phyloP scores from a whole-genome alignment of 2,888 invertebrate genomes.

The Drosophila robusta region DNA sequence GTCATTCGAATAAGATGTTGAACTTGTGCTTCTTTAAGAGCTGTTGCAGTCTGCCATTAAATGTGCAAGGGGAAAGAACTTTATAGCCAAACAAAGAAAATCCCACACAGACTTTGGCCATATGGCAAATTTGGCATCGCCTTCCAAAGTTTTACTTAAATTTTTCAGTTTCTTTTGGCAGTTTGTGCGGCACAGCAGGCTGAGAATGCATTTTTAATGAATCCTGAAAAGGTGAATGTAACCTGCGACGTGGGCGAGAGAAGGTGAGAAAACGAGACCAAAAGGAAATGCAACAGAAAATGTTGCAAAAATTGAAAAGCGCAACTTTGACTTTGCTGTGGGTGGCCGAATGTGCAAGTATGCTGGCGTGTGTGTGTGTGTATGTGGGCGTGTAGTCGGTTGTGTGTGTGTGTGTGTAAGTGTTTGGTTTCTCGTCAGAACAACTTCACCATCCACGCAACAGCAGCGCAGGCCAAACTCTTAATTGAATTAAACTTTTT shows the following conservation, averaged over 20 bases:
- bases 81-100: slow-evolving; percentile 41
- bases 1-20: slow-evolving; percentile 11
- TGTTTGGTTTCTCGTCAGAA: slow-evolving; percentile 50
- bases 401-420: slow-evolving; percentile 10
- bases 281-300: slow-evolving; percentile 62
- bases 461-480: slow-evolving; percentile 53
- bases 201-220: slow-evolving; percentile 72
- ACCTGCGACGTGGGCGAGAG: slow-evolving; percentile 43
- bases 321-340: slow-evolving; percentile 63
- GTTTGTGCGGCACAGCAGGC: slow-evolving; percentile 47
- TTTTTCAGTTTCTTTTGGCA: slow-evolving; percentile 50
- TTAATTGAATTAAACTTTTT: slow-evolving; percentile 74
- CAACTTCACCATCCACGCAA: slow-evolving; percentile 37
- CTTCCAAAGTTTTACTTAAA: slow-evolving; percentile 51
- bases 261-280: slow-evolving; percentile 39
- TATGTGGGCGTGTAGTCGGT: slow-evolving; percentile 3
- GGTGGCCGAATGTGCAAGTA: slow-evolving; percentile 10
- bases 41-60: slow-evolving; percentile 21
- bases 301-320: slow-evolving; percentile 65
- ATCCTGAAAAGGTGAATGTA: slow-evolving; percentile 64
- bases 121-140: slow-evolving; percentile 57
- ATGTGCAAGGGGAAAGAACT: slow-evolving; percentile 20
- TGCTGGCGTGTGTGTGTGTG: slow-evolving; percentile 3
- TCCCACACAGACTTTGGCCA: slow-evolving; percentile 57
- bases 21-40: slow-evolving; percentile 42